These are phyloP conservation scores for Enteromius radiatus DNA, from an alignment of 2,797 vertebrate species.

Conservation along the genomic window DNA sequence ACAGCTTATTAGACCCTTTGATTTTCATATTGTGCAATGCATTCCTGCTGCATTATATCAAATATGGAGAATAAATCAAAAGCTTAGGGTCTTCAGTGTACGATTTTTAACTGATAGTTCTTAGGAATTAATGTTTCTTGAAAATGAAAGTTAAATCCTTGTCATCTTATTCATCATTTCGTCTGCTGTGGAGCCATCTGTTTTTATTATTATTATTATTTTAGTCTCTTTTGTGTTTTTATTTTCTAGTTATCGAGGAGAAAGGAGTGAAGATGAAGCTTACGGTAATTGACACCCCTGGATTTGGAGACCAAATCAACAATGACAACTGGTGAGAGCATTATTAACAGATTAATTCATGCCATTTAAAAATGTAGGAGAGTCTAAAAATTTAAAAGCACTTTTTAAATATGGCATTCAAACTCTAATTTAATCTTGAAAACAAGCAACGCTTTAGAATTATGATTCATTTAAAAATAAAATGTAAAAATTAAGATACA, in stretches of 20 bases:
- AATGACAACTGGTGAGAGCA: slow-evolving; percentile 84
- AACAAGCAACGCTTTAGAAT: neutral
- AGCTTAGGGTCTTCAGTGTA: neutral
- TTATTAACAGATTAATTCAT: neutral
- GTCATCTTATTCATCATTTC: neutral
- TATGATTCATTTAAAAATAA: neutral
- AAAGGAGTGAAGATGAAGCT: slow-evolving; percentile 88
- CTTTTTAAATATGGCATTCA: neutral
- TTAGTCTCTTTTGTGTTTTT: slow-evolving; percentile 27
- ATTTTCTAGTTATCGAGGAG: slow-evolving; percentile 83
- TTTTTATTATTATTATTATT: neutral
- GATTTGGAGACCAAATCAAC: slow-evolving; percentile 91
- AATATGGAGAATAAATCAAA: neutral
- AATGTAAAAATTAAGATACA: neutral
- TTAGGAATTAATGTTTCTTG: neutral
- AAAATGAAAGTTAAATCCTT: neutral
- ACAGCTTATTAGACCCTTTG: slow-evolving; percentile 24
- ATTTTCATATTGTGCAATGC: slow-evolving; percentile 1
- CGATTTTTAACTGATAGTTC: neutral
- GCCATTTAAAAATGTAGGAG: neutral
- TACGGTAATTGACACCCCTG: slow-evolving; percentile 87
- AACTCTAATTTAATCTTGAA: neutral
- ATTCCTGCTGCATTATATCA: slow-evolving; percentile 7
- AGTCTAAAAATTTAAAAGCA: neutral
- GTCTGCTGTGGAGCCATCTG: neutral